Evolutionary conservation across 2,888 invertebrate genomes (phyloP).

Genomic region (Euclidia mi): DNA sequence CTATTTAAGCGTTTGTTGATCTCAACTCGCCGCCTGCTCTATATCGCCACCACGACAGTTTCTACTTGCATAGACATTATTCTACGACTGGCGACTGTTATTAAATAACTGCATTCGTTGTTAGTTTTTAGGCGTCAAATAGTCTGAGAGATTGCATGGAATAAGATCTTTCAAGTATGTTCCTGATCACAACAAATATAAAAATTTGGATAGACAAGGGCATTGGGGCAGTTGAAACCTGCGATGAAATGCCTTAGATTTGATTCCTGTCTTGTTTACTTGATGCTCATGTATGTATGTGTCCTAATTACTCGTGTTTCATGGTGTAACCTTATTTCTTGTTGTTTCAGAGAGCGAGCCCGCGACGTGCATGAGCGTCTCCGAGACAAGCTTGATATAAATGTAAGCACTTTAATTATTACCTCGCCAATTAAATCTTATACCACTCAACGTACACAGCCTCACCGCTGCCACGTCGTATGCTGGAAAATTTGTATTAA

Average conservation of each 20-base stretch:
- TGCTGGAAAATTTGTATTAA: constrained; percentile 31
- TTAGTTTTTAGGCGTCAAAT: too few species aligned
- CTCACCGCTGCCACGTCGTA: too few species aligned
- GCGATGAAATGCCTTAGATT: too few species aligned
- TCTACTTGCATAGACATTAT: background rate
- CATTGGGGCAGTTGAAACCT: too few species aligned
- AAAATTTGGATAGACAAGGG: too few species aligned
- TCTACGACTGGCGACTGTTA: too few species aligned
- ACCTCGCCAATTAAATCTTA: constrained; percentile 48
- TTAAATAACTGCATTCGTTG: too few species aligned
- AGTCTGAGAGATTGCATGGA: too few species aligned
- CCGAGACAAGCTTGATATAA: constrained; percentile 74
- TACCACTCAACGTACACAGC: constrained; percentile 32
- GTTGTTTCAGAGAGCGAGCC: constrained; percentile 69
- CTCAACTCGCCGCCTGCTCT: constrained; percentile 50
- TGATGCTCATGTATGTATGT: too few species aligned
- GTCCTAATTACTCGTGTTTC: background rate
- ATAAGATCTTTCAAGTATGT: too few species aligned
- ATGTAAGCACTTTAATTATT: constrained; percentile 72
- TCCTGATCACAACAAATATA: too few species aligned
- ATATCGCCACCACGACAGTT: constrained; percentile 10
- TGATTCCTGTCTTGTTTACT: too few species aligned
- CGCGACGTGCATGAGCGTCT: constrained; percentile 58
- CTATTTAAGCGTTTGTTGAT: constrained; percentile 81
- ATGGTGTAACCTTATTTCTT: constrained; percentile 25